Percentiles rank a stretch among this genome's conserved stretches.
phyloP scores from a whole-genome alignment of 2,113 vertebrate species.

The Steatornis caripensis region DNA sequence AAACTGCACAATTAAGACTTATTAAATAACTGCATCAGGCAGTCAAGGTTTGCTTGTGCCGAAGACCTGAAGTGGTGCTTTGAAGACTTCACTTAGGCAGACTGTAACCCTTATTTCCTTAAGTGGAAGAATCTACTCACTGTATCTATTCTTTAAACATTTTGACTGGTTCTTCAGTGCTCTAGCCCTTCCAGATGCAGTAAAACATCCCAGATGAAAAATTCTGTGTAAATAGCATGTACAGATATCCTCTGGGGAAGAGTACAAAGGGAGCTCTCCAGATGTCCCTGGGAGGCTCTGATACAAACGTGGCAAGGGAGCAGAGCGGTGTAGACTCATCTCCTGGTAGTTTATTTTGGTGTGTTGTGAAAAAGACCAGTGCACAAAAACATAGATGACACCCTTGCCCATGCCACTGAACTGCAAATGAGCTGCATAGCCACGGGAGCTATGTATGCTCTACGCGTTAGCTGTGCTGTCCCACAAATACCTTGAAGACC shows the following conservation, averaged over 20 bases:
- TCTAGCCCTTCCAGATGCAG: neutral
- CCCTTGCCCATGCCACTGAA: neutral
- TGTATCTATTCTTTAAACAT: neutral
- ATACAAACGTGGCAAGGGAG: neutral
- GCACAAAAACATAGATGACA: neutral
- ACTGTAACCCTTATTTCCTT: neutral
- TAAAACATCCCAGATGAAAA: neutral
- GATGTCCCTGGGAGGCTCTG: neutral
- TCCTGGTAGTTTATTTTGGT: neutral
- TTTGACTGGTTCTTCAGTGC: neutral
- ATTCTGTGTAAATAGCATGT: neutral
- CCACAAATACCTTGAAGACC: neutral
- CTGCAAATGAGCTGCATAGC: neutral
- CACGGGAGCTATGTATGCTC: neutral
- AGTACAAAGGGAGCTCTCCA: neutral
- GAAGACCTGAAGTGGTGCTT: neutral
- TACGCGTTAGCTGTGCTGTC: neutral
- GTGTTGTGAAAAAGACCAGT: neutral
- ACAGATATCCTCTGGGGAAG: neutral
- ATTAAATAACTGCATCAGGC: neutral
- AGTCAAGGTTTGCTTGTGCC: neutral
- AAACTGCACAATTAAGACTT: neutral
- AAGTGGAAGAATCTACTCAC: neutral
- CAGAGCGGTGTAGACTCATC: neutral
- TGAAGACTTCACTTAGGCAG: neutral